These are phyloP conservation scores for Chloroceryle amazona DNA, from an alignment of 2,797 vertebrate species.

Conservation along the genomic window DNA sequence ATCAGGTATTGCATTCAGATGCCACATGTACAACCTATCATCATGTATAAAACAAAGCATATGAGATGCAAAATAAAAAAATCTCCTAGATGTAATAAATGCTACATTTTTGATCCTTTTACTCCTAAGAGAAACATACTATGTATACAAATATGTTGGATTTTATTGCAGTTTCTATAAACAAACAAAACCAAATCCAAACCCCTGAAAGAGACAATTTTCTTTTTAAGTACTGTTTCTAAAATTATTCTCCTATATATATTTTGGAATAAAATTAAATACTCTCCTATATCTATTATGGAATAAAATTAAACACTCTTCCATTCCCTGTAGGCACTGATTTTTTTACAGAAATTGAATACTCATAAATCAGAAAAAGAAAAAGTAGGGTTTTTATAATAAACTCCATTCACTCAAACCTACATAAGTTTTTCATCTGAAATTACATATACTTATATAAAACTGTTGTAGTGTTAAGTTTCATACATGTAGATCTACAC, in stretches of 20 bases:
- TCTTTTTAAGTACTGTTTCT: background rate
- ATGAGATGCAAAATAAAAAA: conserved; percentile 45
- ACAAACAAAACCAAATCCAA: background rate
- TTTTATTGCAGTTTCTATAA: background rate
- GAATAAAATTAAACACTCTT: background rate
- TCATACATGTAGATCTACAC: background rate
- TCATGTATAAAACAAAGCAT: conserved; percentile 24
- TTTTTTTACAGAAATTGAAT: background rate
- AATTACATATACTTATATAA: background rate
- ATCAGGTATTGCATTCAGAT: conserved; percentile 13
- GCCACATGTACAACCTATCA: conserved; percentile 23
- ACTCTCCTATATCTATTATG: background rate
- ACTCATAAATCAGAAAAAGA: background rate
- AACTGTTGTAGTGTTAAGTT: background rate
- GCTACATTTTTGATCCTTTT: conserved; percentile 4
- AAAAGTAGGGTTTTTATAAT: background rate
- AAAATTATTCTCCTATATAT: background rate
- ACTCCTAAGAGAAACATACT: background rate
- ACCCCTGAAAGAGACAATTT: background rate
- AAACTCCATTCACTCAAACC: background rate
- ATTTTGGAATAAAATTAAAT: background rate
- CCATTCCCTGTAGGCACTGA: background rate
- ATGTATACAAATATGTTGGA: background rate
- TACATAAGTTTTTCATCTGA: background rate
- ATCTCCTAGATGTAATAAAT: background rate